Base-by-base conservation (phyloP, 2,888 invertebrate species). In the Ditylenchus weischeri region DNA sequence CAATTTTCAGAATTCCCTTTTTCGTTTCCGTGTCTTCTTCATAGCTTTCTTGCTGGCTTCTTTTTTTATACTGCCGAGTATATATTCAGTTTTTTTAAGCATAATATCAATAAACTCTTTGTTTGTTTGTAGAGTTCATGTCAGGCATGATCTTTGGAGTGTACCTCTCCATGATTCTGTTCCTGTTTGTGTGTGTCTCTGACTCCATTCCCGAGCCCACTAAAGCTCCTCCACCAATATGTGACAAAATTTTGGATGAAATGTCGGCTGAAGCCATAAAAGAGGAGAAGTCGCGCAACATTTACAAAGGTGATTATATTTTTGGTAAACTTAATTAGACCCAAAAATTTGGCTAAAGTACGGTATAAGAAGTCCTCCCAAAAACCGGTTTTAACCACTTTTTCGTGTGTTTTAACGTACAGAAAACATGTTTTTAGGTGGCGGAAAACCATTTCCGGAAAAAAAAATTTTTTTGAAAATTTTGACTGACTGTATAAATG, bases 121-220 rank as follows among this genome's bases (percentile, higher is more conserved):
- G 3, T 23, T 54, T 59, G 8, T n/a, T 58, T 62, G 64, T 54
- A 74, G 78, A 72, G 2, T 80, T 80, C 61, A 35, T 78, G 21
- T 72, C 74, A 13, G 80, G 80, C 8, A 19, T 80, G 15, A 50
- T 78, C 13, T 78, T 77, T 75, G 80, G 80, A 35, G 61, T 80
- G 51, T 80, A 80, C 65, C 47, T 77, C 6, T 76, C 79, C 7
- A 64, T 76, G 54, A 70, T 76, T 59, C 67, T 72, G 13, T 80
- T 80, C 65, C 69, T 80, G 7, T 78, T 76, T 72, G 70, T 76
- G 51, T 80, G 80, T 64, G 80, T 80, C 43, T 79, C 79, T 15
- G 79, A 80, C 35, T 79, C 79, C 0, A 50, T 68, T 13, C 62
- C 68, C 5, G 21, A 35, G 19, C n/a, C 54, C n/a, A 11, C n/a